Evolutionary conservation across 2,888 invertebrate species (phyloP), one percentile per base, ranked within the genome.

Genomic region (Leptopilina syphax): DNA sequence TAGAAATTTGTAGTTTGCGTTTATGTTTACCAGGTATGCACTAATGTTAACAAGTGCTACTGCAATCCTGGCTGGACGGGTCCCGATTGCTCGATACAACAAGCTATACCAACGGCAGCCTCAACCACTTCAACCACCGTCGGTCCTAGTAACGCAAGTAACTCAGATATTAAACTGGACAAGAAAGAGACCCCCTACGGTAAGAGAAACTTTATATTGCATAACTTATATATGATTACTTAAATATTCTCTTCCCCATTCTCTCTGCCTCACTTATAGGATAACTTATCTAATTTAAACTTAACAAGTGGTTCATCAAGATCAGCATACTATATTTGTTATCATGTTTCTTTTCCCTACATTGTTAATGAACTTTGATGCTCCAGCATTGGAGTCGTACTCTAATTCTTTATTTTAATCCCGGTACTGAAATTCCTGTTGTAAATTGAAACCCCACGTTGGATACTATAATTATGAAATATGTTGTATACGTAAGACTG

Each of bases 111-210:
- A 65, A 95, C 95, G 77, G 92, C 93, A 12, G 87, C 88, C 76
- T 93, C 93, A 84, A 92, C 93, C 83, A 93, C 94, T 81, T 92
- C 93, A 83, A 94, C 94, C 82, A 95, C 95, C 60, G 94, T 95
- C 80, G 93, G 93, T 86, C 93, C 94, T 79, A 94, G 94, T 90
- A 91, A 94, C 88, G 86, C 87, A 88, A 87, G 85, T 84, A 85
- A 84, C 85, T 78, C 87, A 79, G 91, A 92, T 86, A 93, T 94
- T 88, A 94, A 94, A 92, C 96, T 96, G 96, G 95, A 95, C 92
- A 96, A 96, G 93, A 97, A 96, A 94, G 97, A 96, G 94, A 97
- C 97, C 94, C 96, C 96, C 94, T 97, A 97, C 96, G 97, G 97
- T 97, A 96, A 95, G 96, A 94, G 91, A 82, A 85, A 79, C 84